These are phyloP conservation scores for Dermatemys mawii DNA, from an alignment of 2,113 vertebrate genomes.

Conservation along the genomic window DNA sequence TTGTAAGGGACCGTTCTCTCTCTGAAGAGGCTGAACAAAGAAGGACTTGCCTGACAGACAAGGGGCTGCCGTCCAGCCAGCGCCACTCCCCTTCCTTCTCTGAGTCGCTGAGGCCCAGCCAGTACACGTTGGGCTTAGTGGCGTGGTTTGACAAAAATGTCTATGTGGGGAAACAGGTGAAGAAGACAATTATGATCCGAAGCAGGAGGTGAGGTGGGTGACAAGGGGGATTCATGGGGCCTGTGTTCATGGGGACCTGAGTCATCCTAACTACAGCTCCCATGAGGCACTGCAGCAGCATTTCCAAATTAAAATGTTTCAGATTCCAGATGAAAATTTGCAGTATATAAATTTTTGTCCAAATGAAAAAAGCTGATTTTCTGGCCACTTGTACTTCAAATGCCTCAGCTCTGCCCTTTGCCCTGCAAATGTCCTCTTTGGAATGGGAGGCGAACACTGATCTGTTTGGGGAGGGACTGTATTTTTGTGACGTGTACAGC, in stretches of 20 bases:
- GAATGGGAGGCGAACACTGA: neutral
- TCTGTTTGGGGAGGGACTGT: neutral
- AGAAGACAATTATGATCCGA: neutral
- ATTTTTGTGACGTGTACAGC: neutral
- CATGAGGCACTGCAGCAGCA: neutral
- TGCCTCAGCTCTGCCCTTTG: no score
- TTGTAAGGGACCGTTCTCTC: neutral
- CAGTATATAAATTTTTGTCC: rapidly evolving
- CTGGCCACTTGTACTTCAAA: neutral
- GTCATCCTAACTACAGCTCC: neutral
- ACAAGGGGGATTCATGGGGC: neutral
- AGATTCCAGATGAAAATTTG: neutral
- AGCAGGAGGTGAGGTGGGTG: neutral
- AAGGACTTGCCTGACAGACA: conserved; percentile 42
- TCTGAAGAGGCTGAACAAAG: neutral
- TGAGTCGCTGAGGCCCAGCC: conserved; percentile 56
- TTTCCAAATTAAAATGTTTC: neutral
- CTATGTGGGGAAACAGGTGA: neutral
- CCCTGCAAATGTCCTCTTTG: no score
- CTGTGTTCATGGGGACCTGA: neutral
- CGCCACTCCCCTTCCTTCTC: conserved; percentile 19
- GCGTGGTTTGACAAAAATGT: neutral
- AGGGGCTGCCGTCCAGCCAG: conserved; percentile 49
- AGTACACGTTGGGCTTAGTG: neutral
- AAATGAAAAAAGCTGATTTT: neutral